These are phyloP conservation scores for Talpa occidentalis DNA, from an alignment of 2,113 vertebrate genomes.

Conservation along the genomic window DNA sequence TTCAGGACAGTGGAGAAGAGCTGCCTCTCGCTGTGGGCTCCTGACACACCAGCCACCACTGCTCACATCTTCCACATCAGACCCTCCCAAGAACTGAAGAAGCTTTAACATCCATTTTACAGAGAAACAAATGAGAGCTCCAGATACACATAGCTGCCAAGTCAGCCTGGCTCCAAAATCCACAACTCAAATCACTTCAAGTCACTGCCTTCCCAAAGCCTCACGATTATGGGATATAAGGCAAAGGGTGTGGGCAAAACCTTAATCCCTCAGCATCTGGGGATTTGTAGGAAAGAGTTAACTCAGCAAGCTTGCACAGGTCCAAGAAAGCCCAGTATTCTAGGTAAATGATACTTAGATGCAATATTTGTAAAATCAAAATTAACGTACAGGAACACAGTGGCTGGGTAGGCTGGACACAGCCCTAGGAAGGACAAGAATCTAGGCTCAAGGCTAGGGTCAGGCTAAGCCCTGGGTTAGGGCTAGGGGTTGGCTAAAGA, in stretches of 20 bases:
- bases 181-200: background rate
- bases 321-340: too few relatives aligned
- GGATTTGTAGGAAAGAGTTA: background rate
- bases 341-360: too few relatives aligned
- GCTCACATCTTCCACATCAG: too few relatives aligned
- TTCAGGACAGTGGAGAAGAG: background rate
- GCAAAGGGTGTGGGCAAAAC: background rate
- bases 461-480: too few relatives aligned
- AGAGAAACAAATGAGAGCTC: background rate
- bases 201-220: background rate
- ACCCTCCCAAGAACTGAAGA: background rate
- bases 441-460: too few relatives aligned
- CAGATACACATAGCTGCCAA: background rate
- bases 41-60: background rate
- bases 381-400: too few relatives aligned
- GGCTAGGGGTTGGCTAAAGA: too few relatives aligned
- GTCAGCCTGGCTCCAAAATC: background rate
- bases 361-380: too few relatives aligned
- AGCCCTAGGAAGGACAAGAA: background rate
- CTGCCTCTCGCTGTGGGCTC: background rate
- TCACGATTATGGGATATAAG: background rate
- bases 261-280: background rate
- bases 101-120: background rate
- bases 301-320: background rate
- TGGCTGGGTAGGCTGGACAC: too few relatives aligned